These are phyloP conservation scores for Latrodectus hesperus DNA, from an alignment of 2,888 invertebrate species.

Conservation along the genomic window DNA sequence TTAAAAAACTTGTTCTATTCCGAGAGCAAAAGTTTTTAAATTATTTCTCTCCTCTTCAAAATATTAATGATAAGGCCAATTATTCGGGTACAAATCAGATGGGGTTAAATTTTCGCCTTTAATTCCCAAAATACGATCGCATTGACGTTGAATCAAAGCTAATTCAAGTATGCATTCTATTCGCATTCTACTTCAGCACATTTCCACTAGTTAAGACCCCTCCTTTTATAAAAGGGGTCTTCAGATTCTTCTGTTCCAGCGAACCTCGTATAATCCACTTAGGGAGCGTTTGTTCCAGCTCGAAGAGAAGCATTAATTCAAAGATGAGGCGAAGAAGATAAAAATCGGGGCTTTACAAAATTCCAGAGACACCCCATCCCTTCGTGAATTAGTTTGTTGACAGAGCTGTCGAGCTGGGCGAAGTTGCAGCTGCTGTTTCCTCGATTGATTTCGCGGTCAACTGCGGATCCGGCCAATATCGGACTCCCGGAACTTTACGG, in stretches of 20 bases:
- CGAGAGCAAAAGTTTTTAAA: no score
- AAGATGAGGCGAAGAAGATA: conserved; percentile 29
- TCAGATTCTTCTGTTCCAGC: not conserved
- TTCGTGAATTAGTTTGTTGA: conserved; percentile 58
- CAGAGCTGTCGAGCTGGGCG: conserved; percentile 50
- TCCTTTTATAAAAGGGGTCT: not conserved
- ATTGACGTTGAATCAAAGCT: no score
- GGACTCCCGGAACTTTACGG: conserved; percentile 31
- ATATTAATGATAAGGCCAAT: no score
- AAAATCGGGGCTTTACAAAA: conserved; percentile 47
- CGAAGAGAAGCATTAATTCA: conserved; percentile 47
- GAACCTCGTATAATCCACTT: conserved; percentile 12
- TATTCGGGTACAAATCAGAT: no score
- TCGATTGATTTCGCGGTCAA: conserved; percentile 67
- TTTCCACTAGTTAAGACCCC: not conserved
- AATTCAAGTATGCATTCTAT: no score
- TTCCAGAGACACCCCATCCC: not conserved
- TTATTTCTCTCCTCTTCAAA: no score
- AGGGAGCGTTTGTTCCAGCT: not conserved
- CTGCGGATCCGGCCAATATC: conserved; percentile 64
- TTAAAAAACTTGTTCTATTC: no score
- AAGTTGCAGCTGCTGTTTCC: conserved; percentile 44
- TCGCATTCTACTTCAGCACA: no score
- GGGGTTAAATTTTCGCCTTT: no score
- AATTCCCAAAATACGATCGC: no score